phyloP scores from a whole-genome alignment of 1,140 invertebrate genomes.

The Halesus radiatus region DNA sequence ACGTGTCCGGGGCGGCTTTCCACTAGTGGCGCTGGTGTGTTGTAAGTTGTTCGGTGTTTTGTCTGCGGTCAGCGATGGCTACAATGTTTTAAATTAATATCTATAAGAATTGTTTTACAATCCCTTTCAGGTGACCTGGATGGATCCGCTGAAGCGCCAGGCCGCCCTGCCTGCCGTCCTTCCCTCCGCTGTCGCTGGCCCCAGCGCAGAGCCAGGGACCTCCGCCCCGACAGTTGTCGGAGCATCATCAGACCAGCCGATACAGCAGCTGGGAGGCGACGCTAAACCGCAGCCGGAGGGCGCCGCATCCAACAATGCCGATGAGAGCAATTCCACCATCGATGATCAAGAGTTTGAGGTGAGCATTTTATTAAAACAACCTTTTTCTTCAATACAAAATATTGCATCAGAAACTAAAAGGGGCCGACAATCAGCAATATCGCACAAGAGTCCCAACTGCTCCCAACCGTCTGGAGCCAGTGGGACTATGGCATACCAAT shows the following conservation, averaged over 20 bases:
- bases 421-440: too few species aligned
- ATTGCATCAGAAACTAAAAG: too few species aligned
- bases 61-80: too few species aligned
- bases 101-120: neutral
- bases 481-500: too few species aligned
- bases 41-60: too few species aligned
- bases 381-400: too few species aligned
- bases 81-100: too few species aligned
- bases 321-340: neutral
- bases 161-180: neutral
- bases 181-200: neutral
- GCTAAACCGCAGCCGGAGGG: neutral
- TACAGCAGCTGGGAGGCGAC: neutral
- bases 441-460: too few species aligned
- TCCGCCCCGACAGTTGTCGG: neutral
- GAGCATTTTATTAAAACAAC: too few species aligned
- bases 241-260: neutral
- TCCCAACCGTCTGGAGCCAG: too few species aligned
- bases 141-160: conserved; percentile 10
- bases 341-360: conserved; percentile 40
- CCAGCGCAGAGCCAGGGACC: neutral
- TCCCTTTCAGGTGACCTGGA: conserved; percentile 39
- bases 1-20: too few species aligned
- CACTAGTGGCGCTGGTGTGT: too few species aligned
- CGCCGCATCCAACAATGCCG: neutral